phyloP scores from a whole-genome alignment of 2,113 vertebrate genomes.

The Camelus bactrianus region DNA sequence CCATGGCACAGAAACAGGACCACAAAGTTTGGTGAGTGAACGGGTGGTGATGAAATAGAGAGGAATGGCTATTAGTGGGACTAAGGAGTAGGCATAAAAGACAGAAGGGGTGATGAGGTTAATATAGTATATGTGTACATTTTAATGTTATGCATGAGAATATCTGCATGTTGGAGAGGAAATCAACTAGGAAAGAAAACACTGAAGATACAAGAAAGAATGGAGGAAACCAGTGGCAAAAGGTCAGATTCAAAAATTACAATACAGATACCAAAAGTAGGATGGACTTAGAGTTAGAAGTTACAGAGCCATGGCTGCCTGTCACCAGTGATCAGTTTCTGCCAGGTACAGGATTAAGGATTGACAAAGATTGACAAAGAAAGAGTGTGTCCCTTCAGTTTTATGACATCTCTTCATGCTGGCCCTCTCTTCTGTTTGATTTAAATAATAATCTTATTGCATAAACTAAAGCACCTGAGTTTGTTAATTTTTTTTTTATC shows the following conservation, averaged over 20 bases:
- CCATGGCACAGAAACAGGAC: not conserved
- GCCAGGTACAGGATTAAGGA: not conserved
- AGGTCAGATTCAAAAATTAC: not conserved
- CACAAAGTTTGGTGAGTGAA: not conserved
- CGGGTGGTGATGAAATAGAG: not conserved
- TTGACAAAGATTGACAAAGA: not conserved
- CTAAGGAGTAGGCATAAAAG: not conserved
- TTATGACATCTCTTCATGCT: not conserved
- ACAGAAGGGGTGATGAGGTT: not conserved
- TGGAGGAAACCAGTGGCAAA: not conserved
- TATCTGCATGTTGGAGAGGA: not conserved
- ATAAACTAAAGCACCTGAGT: not conserved
- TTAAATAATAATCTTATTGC: not conserved
- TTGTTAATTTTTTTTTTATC: slow-evolving; percentile 6
- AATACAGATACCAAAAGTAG: not conserved
- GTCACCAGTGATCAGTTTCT: not conserved
- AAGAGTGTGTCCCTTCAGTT: not conserved
- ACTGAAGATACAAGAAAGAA: not conserved
- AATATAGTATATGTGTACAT: not conserved
- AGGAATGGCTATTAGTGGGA: not conserved
- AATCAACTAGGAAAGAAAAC: not conserved
- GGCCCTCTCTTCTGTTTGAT: not conserved
- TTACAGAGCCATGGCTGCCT: not conserved
- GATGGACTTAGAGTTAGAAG: not conserved
- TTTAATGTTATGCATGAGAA: not conserved